Base-by-base conservation (phyloP, 2,797 vertebrate species). In the Amblyraja radiata region DNA sequence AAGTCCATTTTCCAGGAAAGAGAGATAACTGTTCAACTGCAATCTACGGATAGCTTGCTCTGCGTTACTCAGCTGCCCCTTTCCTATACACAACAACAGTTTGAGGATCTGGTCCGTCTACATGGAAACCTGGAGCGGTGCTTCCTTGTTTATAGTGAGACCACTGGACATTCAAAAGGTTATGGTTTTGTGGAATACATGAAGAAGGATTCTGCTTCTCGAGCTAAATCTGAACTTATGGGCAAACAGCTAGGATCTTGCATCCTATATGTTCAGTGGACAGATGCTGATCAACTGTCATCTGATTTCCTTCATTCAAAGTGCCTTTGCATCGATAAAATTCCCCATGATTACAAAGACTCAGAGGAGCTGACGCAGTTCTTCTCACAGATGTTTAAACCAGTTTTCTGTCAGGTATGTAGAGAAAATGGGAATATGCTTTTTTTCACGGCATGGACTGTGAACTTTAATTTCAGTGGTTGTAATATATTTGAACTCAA, bases 121-220 rank as follows among this genome's bases (percentile, higher is more conserved):
- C 98, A 99, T 0, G 99, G 99, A 77, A 99, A 98, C 71, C 97
- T 99, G 0, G 99, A 99, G 96, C 97, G 98, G 93, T 98, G 97
- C 95, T 99, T 99, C 95, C 95, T 99, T 95, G 98, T 99, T 21
- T 99, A 99, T 95, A 99, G 97, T 16, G 97, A 99, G 95, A 96
- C 96, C 93, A 98, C 96, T 0, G 98, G 98, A 36, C 97, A 96
- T 93, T 99, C 98, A 94, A 99, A 99, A 95, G 98, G 99, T 95
- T 99, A 99, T 0, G 98, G 98, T 0, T 99, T 99, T 94, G 99
- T 99, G 94, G 99, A 99, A 76, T 99, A 99, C 95, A 99, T 99
- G 99, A 99, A 99, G 96, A 99, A 99, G 95, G 98, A 99, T 96
- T 98, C 98, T 0, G 99, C 99, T 61, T 98, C 98, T 0, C 97